Percentiles rank a stretch among this genome's conserved stretches.
These are phyloP conservation scores for Polylopha cassiicola DNA, from an alignment of 2,888 invertebrate species.

Conservation along the genomic window DNA sequence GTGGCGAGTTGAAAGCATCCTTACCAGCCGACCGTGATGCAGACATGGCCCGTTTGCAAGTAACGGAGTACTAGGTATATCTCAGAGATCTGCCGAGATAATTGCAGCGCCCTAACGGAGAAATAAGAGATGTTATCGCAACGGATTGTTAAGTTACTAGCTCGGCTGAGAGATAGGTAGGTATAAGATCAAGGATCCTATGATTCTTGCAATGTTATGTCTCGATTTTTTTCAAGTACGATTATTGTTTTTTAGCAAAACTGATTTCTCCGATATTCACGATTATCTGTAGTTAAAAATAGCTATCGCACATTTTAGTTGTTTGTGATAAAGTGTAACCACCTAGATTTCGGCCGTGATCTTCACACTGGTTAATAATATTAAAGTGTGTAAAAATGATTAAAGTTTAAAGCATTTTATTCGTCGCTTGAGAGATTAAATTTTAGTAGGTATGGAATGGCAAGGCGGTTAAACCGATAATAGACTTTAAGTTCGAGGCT, in stretches of 20 bases:
- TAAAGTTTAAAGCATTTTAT: too few relatives aligned
- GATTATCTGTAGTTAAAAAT: too few relatives aligned
- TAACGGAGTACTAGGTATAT: conserved; percentile 28
- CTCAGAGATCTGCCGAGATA: conserved; percentile 23
- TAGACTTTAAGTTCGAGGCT: conserved; percentile 25
- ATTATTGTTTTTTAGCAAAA: too few relatives aligned
- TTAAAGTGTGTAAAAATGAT: too few relatives aligned
- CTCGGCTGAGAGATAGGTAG: not conserved
- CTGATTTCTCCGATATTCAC: too few relatives aligned
- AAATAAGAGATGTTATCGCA: conserved; percentile 12
- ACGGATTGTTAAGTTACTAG: conserved; percentile 1
- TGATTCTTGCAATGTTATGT: conserved; percentile 11
- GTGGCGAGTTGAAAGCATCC: conserved; percentile 15
- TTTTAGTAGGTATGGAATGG: conserved; percentile 13
- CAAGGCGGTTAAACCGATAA: conserved; percentile 17
- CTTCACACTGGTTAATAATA: too few relatives aligned
- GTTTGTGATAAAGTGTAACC: too few relatives aligned
- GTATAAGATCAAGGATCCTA: too few relatives aligned
- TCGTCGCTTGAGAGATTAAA: too few relatives aligned
- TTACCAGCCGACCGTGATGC: conserved; percentile 13
- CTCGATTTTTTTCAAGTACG: too few relatives aligned
- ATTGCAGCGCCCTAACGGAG: conserved; percentile 6
- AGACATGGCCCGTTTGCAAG: conserved; percentile 24
- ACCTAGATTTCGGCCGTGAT: too few relatives aligned
- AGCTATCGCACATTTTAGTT: too few relatives aligned